Evolutionary conservation across 2,888 invertebrate genomes (phyloP).

Genomic region (Desoria tigrina): DNA sequence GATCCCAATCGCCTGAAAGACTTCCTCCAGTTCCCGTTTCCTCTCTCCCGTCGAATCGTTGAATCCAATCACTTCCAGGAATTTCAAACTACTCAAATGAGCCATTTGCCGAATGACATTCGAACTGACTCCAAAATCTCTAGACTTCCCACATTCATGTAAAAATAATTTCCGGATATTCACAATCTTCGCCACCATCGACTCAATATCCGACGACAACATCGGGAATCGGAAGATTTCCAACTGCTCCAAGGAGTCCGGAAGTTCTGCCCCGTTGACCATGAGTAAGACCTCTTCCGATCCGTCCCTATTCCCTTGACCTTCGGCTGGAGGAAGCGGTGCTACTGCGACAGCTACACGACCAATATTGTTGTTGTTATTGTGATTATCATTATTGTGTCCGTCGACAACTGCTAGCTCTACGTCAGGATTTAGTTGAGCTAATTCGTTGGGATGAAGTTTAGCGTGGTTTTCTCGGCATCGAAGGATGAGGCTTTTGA

Average conservation of each 20-base stretch:
- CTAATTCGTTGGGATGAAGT: slow-evolving; percentile 33
- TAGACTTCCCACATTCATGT: slow-evolving; percentile 42
- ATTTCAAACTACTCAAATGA: slow-evolving; percentile 32
- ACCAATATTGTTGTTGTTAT: slow-evolving; percentile 1
- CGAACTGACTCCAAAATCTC: slow-evolving; percentile 36
- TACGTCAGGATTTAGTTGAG: slow-evolving; percentile 19
- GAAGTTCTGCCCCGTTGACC: slow-evolving; percentile 41
- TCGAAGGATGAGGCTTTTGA: slow-evolving; percentile 39
- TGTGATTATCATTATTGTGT: not conserved
- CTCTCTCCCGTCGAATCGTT: slow-evolving; percentile 35
- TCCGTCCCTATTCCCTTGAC: slow-evolving; percentile 18
- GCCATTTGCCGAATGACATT: slow-evolving; percentile 35
- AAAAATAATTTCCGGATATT: slow-evolving; percentile 42
- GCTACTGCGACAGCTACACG: slow-evolving; percentile 15
- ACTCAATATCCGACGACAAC: slow-evolving; percentile 35
- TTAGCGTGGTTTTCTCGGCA: slow-evolving; percentile 43
- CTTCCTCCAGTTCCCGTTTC: slow-evolving; percentile 28
- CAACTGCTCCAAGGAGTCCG: slow-evolving; percentile 35
- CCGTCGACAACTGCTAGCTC: slow-evolving; percentile 6
- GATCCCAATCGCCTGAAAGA: slow-evolving; percentile 41
- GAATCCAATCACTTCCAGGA: slow-evolving; percentile 45
- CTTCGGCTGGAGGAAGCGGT: slow-evolving; percentile 6
- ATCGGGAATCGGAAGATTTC: slow-evolving; percentile 45
- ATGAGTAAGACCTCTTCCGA: slow-evolving; percentile 39
- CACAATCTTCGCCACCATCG: slow-evolving; percentile 32